Conservation (phyloP, 2,888 invertebrate species). For the Junonia oenone region DNA sequence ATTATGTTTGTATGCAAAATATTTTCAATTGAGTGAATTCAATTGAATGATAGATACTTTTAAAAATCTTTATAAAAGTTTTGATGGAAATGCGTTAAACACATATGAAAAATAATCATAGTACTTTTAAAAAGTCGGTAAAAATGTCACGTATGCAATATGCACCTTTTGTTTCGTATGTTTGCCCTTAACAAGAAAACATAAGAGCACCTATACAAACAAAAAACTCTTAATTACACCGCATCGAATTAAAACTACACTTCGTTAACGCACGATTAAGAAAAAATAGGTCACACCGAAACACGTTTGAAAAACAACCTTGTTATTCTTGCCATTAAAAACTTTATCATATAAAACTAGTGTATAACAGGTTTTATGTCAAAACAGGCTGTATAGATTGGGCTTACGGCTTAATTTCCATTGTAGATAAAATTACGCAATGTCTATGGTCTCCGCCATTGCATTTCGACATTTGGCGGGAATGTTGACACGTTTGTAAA, state of each 20-base stretch:
- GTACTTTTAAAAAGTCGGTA: neutral
- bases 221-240: neutral
- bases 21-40: too few relatives aligned
- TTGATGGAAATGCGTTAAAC: too few relatives aligned
- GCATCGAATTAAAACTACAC: neutral
- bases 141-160: neutral
- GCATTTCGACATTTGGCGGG: conserved; percentile 24
- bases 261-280: conserved; percentile 9
- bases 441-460: conserved; percentile 7
- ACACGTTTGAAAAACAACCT: neutral
- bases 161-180: neutral
- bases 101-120: too few relatives aligned
- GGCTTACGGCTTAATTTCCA: neutral
- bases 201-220: neutral
- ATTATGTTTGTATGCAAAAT: too few relatives aligned
- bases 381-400: neutral
- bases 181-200: neutral
- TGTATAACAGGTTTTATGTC: too few relatives aligned
- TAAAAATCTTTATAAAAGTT: too few relatives aligned
- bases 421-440: conserved; percentile 10
- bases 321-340: neutral
- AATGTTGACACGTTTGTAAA: neutral
- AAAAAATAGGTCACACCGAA: conserved; percentile 19
- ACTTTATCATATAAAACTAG: neutral
- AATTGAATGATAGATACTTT: too few relatives aligned